These are phyloP conservation scores for Heterocephalus glaber DNA, from an alignment of 2,113 vertebrate genomes.

Conservation along the genomic window DNA sequence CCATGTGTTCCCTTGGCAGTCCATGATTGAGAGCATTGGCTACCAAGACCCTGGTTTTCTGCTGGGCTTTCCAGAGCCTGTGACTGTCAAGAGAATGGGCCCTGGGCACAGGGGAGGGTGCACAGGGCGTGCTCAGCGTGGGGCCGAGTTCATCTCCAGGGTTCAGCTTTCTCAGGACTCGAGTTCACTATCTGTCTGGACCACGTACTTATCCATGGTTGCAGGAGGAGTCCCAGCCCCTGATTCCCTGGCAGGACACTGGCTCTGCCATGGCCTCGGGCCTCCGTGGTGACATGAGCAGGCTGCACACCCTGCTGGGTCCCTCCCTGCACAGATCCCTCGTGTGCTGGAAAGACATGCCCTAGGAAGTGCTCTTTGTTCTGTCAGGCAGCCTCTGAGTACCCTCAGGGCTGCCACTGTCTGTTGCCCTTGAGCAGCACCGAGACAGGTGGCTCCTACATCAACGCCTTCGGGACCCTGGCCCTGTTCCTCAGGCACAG, in stretches of 20 bases:
- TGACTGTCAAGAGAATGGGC: rapidly evolving
- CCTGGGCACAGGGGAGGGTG: rapidly evolving
- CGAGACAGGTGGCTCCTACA: neutral
- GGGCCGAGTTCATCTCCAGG: neutral
- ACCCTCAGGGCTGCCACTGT: neutral
- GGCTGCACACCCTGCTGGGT: rapidly evolving
- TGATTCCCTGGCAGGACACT: rapidly evolving
- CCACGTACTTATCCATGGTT: rapidly evolving
- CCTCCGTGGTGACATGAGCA: rapidly evolving
- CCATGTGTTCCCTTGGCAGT: neutral
- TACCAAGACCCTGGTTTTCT: neutral
- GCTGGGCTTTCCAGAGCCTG: rapidly evolving
- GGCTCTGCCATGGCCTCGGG: rapidly evolving
- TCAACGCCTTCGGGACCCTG: neutral
- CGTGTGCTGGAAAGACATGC: neutral
- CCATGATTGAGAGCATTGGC: rapidly evolving
- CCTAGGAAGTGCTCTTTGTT: neutral
- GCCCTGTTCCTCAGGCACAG: neutral
- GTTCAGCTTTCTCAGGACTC: rapidly evolving
- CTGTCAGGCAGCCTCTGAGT: neutral
- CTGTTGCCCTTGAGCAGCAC: rapidly evolving
- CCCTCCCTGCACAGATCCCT: rapidly evolving
- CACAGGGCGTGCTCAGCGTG: rapidly evolving
- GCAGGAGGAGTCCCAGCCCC: neutral
- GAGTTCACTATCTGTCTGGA: too few relatives aligned